These are phyloP conservation scores for Syngnathus scovelli DNA, from an alignment of 2,113 vertebrate genomes.

Conservation along the genomic window DNA sequence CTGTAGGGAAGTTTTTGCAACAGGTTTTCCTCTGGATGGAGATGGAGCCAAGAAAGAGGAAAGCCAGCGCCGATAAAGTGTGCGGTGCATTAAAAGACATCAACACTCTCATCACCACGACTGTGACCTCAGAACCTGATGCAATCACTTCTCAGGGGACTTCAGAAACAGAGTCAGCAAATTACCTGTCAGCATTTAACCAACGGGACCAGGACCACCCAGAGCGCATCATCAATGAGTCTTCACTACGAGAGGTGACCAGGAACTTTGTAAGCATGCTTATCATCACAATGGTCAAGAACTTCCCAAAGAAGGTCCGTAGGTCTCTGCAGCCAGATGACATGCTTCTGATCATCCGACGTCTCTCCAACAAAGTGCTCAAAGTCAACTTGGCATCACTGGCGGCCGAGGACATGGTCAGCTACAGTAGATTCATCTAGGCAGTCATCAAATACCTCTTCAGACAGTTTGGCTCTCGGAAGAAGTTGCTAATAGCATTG, in stretches of 20 bases:
- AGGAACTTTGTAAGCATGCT: constrained; percentile 4
- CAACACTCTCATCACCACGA: neutral
- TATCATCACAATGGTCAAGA: neutral
- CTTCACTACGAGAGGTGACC: constrained; percentile 1
- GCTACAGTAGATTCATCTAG: constrained; percentile 1
- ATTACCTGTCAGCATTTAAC: neutral
- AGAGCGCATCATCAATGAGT: neutral
- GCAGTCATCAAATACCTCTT: neutral
- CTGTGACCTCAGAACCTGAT: neutral
- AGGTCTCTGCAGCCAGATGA: neutral
- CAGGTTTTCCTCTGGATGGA: constrained; percentile 7
- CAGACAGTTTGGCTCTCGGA: neutral
- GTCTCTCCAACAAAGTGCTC: constrained; percentile 3
- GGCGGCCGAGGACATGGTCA: constrained; percentile 1
- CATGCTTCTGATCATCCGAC: neutral
- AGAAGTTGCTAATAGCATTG: neutral
- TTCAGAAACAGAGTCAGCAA: neutral
- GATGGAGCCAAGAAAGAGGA: constrained; percentile 4
- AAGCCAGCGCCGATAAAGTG: neutral
- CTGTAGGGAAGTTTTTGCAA: constrained; percentile 1
- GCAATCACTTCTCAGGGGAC: neutral
- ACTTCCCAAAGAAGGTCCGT: constrained; percentile 1
- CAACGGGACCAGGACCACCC: neutral
- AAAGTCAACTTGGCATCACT: neutral
- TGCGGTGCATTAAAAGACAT: constrained; percentile 8